phyloP scores from a whole-genome alignment of 2,797 vertebrate genomes.

The Sebastes itinus region DNA sequence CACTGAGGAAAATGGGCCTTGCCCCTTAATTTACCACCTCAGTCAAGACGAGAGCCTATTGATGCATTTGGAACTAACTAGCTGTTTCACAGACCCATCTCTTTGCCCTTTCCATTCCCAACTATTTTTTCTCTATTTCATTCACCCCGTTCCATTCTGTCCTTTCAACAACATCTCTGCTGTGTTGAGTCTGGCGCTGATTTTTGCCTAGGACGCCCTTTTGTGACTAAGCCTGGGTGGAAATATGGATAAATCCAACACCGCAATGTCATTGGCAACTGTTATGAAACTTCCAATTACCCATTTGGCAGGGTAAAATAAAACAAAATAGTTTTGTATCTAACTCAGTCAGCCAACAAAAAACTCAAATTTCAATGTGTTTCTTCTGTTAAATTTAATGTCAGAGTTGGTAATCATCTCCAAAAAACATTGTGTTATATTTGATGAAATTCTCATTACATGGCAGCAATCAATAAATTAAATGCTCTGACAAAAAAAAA shows the following conservation, averaged over 20 bases:
- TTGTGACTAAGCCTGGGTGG: background rate
- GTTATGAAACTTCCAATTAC: background rate
- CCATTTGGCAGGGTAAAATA: background rate
- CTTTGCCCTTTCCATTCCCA: background rate
- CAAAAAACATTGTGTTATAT: background rate
- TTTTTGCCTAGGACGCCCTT: background rate
- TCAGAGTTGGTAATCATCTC: background rate
- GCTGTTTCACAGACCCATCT: constrained; percentile 49
- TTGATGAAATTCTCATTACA: background rate
- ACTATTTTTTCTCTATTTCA: background rate
- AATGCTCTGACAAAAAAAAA: background rate
- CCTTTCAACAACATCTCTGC: constrained; percentile 9
- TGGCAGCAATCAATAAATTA: background rate
- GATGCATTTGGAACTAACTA: constrained; percentile 69
- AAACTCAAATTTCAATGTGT: background rate
- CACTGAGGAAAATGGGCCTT: constrained; percentile 69
- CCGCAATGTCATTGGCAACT: background rate
- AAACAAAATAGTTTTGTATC: background rate
- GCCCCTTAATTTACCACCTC: constrained; percentile 71
- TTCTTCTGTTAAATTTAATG: background rate
- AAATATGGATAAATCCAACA: background rate
- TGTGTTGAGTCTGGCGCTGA: constrained; percentile 5
- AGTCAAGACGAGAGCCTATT: constrained; percentile 56
- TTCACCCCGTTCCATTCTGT: background rate
- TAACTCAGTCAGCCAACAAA: background rate